Conservation (phyloP, 2,113 vertebrate species). For the Protomyctophum bolini region DNA sequence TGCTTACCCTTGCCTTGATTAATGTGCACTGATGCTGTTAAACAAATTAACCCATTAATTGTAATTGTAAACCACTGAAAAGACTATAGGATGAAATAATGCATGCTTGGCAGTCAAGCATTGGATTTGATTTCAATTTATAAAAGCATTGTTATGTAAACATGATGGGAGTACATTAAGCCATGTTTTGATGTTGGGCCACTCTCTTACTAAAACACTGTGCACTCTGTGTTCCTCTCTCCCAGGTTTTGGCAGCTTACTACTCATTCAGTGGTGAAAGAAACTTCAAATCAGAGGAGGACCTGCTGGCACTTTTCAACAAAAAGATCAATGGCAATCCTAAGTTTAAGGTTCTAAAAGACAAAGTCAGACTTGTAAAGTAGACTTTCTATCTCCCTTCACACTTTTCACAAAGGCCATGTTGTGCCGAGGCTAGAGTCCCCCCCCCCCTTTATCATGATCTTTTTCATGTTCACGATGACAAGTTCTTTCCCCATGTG, state of each 20-base stretch:
- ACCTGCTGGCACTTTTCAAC: conserved; percentile 86
- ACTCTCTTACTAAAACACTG: neutral
- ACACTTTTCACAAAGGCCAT: conserved; percentile 12
- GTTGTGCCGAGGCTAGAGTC: conserved; percentile 12
- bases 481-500: too few relatives aligned
- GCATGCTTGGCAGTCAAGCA: too few relatives aligned
- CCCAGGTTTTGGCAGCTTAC: conserved; percentile 91
- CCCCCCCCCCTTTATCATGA: neutral
- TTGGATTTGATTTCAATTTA: too few relatives aligned
- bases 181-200: neutral
- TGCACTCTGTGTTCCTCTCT: conserved; percentile 14
- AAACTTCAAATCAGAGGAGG: conserved; percentile 82
- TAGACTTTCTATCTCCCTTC: conserved; percentile 43
- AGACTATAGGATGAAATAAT: too few relatives aligned
- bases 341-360: conserved; percentile 89
- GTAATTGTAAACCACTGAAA: too few relatives aligned
- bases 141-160: too few relatives aligned
- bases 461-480: too few relatives aligned
- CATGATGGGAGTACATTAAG: neutral
- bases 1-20: too few relatives aligned
- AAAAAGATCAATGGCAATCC: conserved; percentile 92
- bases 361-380: conserved; percentile 87
- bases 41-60: too few relatives aligned
- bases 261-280: conserved; percentile 75
- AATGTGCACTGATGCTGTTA: too few relatives aligned